Conservation (phyloP, 1,140 invertebrate genomes). For the Drosophila repletoides region DNA sequence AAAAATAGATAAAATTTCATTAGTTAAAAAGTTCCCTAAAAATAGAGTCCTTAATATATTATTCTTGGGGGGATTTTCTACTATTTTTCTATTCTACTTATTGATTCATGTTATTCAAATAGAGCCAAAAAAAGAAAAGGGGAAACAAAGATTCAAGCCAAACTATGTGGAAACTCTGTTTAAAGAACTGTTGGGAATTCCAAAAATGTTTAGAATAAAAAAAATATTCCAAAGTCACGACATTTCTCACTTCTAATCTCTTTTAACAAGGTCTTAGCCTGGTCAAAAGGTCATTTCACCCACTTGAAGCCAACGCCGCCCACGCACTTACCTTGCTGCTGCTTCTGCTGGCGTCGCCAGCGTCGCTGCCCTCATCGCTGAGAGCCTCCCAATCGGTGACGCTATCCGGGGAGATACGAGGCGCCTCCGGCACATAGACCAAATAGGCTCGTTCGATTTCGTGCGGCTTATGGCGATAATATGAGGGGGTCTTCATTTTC, state of each 20-base stretch:
- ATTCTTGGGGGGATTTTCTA: too few species aligned
- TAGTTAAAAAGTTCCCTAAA: too few species aligned
- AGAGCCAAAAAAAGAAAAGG: not conserved
- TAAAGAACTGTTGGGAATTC: too few species aligned
- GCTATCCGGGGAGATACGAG: slow-evolving; percentile 87
- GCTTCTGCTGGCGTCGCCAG: slow-evolving; percentile 36
- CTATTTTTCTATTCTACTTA: too few species aligned
- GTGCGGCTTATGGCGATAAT: slow-evolving; percentile 88
- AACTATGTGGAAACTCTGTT: slow-evolving; percentile 4
- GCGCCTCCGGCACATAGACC: slow-evolving; percentile 90
- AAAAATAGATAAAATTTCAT: too few species aligned
- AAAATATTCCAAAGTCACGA: too few species aligned
- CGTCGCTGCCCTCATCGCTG: slow-evolving; percentile 59
- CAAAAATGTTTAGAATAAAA: too few species aligned
- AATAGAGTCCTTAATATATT: too few species aligned
- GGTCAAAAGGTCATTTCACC: not conserved
- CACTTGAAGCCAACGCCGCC: not conserved
- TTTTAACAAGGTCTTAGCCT: slow-evolving; percentile 15
- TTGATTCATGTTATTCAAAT: too few species aligned
- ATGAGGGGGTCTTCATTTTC: slow-evolving; percentile 91
- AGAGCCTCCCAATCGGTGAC: slow-evolving; percentile 88
- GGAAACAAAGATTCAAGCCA: not conserved
- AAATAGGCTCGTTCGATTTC: slow-evolving; percentile 89
- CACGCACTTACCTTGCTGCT: slow-evolving; percentile 49
- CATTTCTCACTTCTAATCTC: too few species aligned